Base-by-base conservation (phyloP, 2,888 invertebrate genomes). In the Listrodromus nycthemerus region DNA sequence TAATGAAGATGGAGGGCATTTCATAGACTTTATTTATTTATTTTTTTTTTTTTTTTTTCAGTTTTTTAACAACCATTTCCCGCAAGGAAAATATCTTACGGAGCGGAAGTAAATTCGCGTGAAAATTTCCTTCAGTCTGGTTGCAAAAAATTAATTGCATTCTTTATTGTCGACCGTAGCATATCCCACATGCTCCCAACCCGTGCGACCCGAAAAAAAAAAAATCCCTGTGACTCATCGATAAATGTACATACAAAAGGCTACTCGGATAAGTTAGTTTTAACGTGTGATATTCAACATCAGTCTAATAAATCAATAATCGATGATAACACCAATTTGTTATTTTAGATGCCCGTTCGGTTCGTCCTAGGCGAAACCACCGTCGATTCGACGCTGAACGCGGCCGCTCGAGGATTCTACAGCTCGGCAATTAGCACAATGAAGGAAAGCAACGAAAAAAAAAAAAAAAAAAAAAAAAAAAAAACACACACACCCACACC, bases 221-320 rank as follows among this genome's bases (percentile, higher is more conserved):
- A 19, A 21, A 55, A 21, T 21, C 21, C 52, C 52, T 10, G 10
- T 24, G 21, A 55, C 24, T 55, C 52, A 55, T 55, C 52, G 66
- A 16, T 70, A 24, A 61, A 50, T 82, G 74, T 82, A 82, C 30
- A 82, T 82, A 78, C 73, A 61, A 16, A 67, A 66, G 8, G 71
- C 24, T 33, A 48, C 41, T 24, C 48, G n/a, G 16, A 19, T 67
- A 73, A 82, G 61, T 69, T 78, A 69, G 67, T 21, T 74, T 45
- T 77, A 82, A 77, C 70, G 52, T 55, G 52, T 19, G 50, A 73
- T 30, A 77, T 82, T 67, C 67, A 52, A 50, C 61, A 74, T 69
- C 67, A 63, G 61, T 78, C 52, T 74, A 82, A 82, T 82, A 78
- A 82, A 82, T 74, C 63, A 45, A 69, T 82, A 78, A 77, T 73